Base-by-base conservation (phyloP, 2,113 vertebrate genomes). In the Myotis davidii region DNA sequence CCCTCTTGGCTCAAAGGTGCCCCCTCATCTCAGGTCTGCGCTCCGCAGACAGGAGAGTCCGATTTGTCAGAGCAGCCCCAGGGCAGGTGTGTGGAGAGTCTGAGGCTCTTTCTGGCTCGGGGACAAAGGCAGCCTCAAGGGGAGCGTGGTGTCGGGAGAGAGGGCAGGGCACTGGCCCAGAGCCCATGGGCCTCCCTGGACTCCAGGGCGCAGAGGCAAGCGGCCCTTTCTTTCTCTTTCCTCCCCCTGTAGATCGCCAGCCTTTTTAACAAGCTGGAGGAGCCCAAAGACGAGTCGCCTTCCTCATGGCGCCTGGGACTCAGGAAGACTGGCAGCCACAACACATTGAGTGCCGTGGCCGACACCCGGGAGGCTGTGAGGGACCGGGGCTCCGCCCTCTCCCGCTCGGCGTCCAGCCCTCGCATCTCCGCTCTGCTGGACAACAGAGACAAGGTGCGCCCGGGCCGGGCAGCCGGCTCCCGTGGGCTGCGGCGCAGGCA, bases 291-390 rank as follows among this genome's bases (percentile, higher is more conserved):
- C 4, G 98, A 99, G 93, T 98, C 98, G 0, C 98, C 98, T 2
- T 97, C 98, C 0, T 98, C 98, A 0, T 99, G 98, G 98, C 97
- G 98, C 45, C 91, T 98, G 93, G 98, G 98, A 1, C 98, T 99
- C 1, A 96, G 98, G 25, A 99, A 99, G 95, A 99, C 98, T 0
- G 98, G 98, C 94, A 99, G 98, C 89, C 98, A 99, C 94, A 98
- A 97, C 89, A 97, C 50, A 72, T 27, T 99, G 54, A 98, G 97
- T 23, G 98, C 98, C 13, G 98, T 94, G 0, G 59, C 97, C 50
- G 97, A 88, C 84, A 91, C 98, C 42, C 97, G 94, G 1, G 98
- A 99, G 27, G 94, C 96, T 0, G 90, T 97, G 14, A 97, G 95
- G 64, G 98, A 98, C 0, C 98, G 98, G 56, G 87, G 96, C 2